A percentile compares a stretch with the other conserved stretches of the same genome.
phyloP scores from a whole-genome alignment of 2,113 vertebrate species.

The Dasyornis broadbenti region DNA sequence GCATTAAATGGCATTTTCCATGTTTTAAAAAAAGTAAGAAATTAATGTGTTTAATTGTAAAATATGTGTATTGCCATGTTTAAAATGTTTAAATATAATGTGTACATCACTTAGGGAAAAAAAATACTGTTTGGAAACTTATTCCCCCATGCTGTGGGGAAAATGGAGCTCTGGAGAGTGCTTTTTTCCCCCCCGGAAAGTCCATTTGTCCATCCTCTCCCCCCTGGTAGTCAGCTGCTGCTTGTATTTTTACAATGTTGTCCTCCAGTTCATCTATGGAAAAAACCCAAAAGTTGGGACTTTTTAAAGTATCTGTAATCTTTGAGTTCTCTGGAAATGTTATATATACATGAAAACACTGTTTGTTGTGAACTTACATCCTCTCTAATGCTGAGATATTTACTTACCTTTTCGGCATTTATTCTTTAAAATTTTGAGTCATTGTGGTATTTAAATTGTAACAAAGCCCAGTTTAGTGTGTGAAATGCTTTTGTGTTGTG shows the following conservation, averaged over 20 bases:
- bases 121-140: neutral
- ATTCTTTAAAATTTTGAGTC: neutral
- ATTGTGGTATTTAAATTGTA: neutral
- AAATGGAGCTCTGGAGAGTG: neutral
- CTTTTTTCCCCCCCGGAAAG: rapidly evolving
- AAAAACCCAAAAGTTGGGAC: neutral
- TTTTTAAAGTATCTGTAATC: neutral
- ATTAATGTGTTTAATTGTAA: neutral
- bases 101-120: neutral
- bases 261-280: neutral
- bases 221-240: neutral
- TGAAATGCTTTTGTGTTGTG: neutral
- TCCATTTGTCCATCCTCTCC: neutral
- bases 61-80: rapidly evolving
- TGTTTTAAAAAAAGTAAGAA: neutral
- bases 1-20: neutral
- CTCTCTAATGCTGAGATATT: neutral
- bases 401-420: neutral
- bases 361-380: neutral
- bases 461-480: rapidly evolving
- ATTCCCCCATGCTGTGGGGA: rapidly evolving
- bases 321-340: neutral
- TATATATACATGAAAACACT: neutral
- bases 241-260: neutral
- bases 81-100: neutral